Percentiles rank a stretch among this genome's conserved stretches.
phyloP scores from a whole-genome alignment of 1,140 invertebrate genomes.

The Atta colombica region DNA sequence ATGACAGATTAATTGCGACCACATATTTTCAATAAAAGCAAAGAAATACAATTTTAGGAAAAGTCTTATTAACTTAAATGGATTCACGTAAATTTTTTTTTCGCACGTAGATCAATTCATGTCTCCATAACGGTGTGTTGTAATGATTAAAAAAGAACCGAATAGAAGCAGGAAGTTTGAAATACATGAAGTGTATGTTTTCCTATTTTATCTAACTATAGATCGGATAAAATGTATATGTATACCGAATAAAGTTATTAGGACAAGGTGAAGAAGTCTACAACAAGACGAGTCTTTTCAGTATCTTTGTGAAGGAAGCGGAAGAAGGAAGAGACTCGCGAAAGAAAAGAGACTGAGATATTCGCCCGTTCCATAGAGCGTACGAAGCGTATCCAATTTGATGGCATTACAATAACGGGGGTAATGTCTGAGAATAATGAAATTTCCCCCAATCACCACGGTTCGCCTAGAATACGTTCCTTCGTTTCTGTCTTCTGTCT shows the following conservation, averaged over 20 bases:
- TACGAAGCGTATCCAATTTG: slow-evolving; percentile 85
- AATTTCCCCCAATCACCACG: slow-evolving; percentile 85
- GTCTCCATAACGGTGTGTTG: background rate
- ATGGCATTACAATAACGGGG: slow-evolving; percentile 86
- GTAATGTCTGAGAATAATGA: slow-evolving; percentile 86
- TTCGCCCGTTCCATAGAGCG: slow-evolving; percentile 71
- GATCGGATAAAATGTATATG: background rate
- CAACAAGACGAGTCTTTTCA: slow-evolving; percentile 11
- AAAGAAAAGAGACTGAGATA: slow-evolving; percentile 57
- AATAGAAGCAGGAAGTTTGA: background rate
- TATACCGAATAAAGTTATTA: slow-evolving; percentile 15
- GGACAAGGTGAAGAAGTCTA: slow-evolving; percentile 10
- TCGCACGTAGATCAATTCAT: background rate
- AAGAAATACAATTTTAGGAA: slow-evolving; percentile 7
- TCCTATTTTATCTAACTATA: slow-evolving; percentile 25
- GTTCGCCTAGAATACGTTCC: slow-evolving; percentile 81
- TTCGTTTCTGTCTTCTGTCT: slow-evolving; percentile 50
- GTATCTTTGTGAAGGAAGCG: slow-evolving; percentile 1
- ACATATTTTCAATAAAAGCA: background rate
- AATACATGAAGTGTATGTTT: background rate
- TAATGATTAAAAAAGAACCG: background rate
- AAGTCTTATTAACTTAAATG: background rate
- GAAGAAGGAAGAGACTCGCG: slow-evolving; percentile 27
- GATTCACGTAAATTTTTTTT: background rate
- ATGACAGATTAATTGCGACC: background rate